phyloP scores from a whole-genome alignment of 2,797 vertebrate species.

The Anabacerthia variegaticeps region DNA sequence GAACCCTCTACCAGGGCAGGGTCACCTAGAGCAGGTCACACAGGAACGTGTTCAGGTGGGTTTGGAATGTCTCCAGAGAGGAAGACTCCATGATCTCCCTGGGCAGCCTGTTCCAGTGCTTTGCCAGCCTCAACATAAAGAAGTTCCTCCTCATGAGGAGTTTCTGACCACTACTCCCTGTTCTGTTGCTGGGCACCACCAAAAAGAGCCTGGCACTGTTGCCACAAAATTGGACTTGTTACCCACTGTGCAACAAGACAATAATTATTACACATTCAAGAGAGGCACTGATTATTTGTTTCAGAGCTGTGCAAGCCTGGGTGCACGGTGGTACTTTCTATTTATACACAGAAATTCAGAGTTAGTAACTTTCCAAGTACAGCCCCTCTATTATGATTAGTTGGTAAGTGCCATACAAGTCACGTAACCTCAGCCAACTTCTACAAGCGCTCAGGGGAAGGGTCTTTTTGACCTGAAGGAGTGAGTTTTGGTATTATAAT shows the following conservation, averaged over 20 bases:
- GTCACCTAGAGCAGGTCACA: not conserved
- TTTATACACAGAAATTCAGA: fast-evolving
- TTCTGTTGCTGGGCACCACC: not conserved
- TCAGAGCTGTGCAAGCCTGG: not conserved
- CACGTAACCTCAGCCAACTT: not conserved
- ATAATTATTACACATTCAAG: not conserved
- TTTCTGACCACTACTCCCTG: fast-evolving
- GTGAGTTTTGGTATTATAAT: too few species aligned
- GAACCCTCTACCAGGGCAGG: not conserved
- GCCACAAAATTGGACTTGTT: not conserved
- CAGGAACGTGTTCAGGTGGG: not conserved
- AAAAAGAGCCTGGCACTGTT: not conserved
- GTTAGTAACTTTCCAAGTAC: not conserved
- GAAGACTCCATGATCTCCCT: fast-evolving
- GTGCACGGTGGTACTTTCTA: fast-evolving
- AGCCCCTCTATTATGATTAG: not conserved
- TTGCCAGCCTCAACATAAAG: not conserved
- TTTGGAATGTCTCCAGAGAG: not conserved
- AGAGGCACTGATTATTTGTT: not conserved
- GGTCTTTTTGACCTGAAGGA: fast-evolving
- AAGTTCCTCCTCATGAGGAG: not conserved
- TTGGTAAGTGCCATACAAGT: not conserved
- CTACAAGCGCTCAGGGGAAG: not conserved
- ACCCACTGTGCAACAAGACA: not conserved
- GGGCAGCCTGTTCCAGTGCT: not conserved